Evolutionary conservation across 2,113 vertebrate genomes (phyloP).

Genomic region (Pterocles burchelli): DNA sequence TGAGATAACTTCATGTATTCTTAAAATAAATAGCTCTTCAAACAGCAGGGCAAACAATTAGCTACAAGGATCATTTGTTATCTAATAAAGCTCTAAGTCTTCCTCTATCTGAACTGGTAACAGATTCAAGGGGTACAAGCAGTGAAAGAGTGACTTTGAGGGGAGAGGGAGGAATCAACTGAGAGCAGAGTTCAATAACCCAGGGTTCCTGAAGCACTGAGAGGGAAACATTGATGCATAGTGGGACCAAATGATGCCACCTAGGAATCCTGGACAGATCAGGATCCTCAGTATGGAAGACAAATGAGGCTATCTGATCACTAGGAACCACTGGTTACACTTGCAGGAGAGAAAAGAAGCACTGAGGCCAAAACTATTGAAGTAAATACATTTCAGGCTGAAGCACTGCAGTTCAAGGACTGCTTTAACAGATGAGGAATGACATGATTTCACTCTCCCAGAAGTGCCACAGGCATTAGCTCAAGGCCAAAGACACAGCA

Average conservation of each 20-base stretch:
- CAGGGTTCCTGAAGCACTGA: not conserved
- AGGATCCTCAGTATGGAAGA: not conserved
- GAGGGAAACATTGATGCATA: not conserved
- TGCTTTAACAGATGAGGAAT: conserved; percentile 22
- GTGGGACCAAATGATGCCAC: not conserved
- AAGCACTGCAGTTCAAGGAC: not conserved
- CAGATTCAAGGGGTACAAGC: not conserved
- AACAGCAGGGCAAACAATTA: not conserved
- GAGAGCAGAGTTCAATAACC: not conserved
- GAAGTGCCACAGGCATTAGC: not conserved
- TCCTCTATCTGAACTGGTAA: not conserved
- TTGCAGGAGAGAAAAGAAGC: not conserved
- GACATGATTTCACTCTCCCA: conserved; percentile 21
- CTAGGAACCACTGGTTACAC: not conserved
- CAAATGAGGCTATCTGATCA: not conserved
- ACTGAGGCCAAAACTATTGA: not conserved
- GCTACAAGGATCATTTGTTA: not conserved
- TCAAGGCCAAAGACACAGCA: not conserved
- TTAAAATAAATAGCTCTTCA: not conserved
- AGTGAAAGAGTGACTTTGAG: not conserved
- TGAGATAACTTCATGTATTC: not conserved
- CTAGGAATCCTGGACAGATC: not conserved
- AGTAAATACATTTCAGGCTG: not conserved
- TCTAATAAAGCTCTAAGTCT: not conserved
- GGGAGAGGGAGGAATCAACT: not conserved